A percentile compares a stretch with the other conserved stretches of the same genome.
phyloP scores from a whole-genome alignment of 2,888 invertebrate genomes.

The Belgica antarctica region DNA sequence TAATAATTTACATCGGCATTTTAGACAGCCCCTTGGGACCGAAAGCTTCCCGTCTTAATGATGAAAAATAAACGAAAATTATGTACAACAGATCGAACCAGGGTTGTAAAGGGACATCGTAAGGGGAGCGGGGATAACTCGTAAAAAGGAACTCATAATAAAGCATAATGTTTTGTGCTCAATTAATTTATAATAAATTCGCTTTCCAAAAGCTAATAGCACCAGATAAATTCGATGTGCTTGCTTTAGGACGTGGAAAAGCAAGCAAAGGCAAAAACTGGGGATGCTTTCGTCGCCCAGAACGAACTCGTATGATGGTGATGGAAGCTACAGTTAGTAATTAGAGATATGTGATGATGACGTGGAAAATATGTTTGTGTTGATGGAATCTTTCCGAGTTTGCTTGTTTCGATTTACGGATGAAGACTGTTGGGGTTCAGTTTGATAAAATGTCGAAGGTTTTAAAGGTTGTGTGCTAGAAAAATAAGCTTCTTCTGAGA shows the following conservation, averaged over 20 bases:
- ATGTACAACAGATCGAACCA: background rate
- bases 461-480: too few relatives aligned
- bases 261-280: background rate
- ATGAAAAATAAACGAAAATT: slow-evolving; percentile 2
- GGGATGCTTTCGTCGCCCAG: background rate
- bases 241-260: background rate
- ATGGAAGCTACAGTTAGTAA: slow-evolving; percentile 4
- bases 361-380: background rate
- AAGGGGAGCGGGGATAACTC: background rate
- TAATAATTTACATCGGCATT: slow-evolving; percentile 15
- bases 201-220: background rate
- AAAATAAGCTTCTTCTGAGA: too few relatives aligned
- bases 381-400: background rate
- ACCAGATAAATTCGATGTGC: background rate
- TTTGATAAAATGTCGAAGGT: too few relatives aligned
- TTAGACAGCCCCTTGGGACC: background rate
- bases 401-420: background rate
- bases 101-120: background rate
- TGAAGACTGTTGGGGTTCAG: background rate
- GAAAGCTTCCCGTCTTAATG: background rate
- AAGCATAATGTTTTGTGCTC: slow-evolving; percentile 10
- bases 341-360: background rate
- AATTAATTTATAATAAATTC: background rate
- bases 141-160: slow-evolving; percentile 9
- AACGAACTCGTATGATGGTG: slow-evolving; percentile 4